These are phyloP conservation scores for Carassius gibelio DNA, from an alignment of 2,113 vertebrate species.

Conservation along the genomic window DNA sequence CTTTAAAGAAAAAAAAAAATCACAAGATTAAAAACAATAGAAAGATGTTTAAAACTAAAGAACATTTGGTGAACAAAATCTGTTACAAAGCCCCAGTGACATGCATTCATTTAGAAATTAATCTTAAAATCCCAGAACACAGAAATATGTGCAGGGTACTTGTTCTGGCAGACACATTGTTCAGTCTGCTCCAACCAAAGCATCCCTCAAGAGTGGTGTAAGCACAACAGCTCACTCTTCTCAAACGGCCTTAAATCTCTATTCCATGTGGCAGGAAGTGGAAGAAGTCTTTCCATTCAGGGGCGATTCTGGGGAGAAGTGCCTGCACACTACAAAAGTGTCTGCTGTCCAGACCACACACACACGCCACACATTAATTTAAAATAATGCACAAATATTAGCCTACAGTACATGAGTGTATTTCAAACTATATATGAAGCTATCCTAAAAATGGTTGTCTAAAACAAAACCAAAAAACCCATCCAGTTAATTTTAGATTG, in stretches of 20 bases:
- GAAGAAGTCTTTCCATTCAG: slow-evolving; percentile 52
- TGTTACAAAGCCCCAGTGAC: neutral
- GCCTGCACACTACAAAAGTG: slow-evolving; percentile 17
- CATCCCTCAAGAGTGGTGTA: slow-evolving; percentile 28
- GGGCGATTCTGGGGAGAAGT: slow-evolving; percentile 40
- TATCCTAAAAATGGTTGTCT: neutral
- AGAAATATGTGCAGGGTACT: neutral
- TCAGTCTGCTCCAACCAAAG: neutral
- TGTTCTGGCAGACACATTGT: slow-evolving; percentile 9
- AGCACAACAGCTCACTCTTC: slow-evolving; percentile 34
- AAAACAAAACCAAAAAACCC: neutral
- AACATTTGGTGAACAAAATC: neutral
- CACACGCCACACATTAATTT: neutral
- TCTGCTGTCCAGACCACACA: slow-evolving; percentile 22
- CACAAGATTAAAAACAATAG: neutral
- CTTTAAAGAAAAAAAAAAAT: slow-evolving; percentile 8
- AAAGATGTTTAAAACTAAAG: neutral
- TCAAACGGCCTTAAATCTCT: slow-evolving; percentile 46
- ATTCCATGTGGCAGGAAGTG: slow-evolving; percentile 61
- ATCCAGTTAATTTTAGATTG: neutral
- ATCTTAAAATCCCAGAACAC: neutral
- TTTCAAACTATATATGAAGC: neutral
- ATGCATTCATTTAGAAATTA: neutral
- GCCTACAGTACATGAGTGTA: neutral
- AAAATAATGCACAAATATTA: neutral